Conservation (phyloP, 2,113 vertebrate species). For the Menidia beryllina region DNA sequence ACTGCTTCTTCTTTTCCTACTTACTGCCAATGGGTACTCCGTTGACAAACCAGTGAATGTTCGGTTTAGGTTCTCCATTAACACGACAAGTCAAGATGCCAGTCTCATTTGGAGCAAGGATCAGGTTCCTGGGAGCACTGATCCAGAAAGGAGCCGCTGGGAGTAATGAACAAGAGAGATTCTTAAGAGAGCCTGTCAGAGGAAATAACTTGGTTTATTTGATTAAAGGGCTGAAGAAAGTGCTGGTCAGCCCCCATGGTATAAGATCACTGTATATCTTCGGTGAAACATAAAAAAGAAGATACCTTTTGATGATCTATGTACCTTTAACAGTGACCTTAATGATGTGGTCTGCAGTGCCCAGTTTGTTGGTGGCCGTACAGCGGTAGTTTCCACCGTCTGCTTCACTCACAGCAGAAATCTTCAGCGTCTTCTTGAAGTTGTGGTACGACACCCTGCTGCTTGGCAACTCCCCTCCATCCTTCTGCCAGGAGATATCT, state of each 20-base stretch:
- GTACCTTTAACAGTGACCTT: slow-evolving; percentile 94
- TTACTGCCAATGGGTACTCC: slow-evolving; percentile 91
- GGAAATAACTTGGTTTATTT: not conserved
- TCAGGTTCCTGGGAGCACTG: slow-evolving; percentile 90
- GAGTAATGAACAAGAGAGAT: not conserved
- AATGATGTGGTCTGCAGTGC: slow-evolving; percentile 86
- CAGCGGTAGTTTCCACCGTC: slow-evolving; percentile 94
- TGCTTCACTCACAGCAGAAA: slow-evolving; percentile 88
- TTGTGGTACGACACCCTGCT: slow-evolving; percentile 85
- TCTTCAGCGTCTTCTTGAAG: slow-evolving; percentile 92
- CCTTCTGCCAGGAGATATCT: slow-evolving; percentile 91
- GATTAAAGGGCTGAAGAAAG: not conserved
- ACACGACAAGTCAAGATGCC: slow-evolving; percentile 91
- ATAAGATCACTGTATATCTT: not conserved
- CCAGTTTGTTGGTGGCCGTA: slow-evolving; percentile 87
- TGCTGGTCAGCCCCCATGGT: not conserved
- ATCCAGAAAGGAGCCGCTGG: slow-evolving; percentile 97
- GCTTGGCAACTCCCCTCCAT: slow-evolving; percentile 85
- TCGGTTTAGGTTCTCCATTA: slow-evolving; percentile 91
- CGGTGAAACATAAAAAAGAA: not conserved
- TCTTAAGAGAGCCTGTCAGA: accelerated
- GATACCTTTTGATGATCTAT: not conserved
- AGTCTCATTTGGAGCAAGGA: slow-evolving; percentile 93
- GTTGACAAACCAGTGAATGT: slow-evolving; percentile 91
- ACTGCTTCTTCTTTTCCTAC: slow-evolving; percentile 48